Base-by-base conservation (phyloP, 2,888 invertebrate species). In the Nymphalis c-album region DNA sequence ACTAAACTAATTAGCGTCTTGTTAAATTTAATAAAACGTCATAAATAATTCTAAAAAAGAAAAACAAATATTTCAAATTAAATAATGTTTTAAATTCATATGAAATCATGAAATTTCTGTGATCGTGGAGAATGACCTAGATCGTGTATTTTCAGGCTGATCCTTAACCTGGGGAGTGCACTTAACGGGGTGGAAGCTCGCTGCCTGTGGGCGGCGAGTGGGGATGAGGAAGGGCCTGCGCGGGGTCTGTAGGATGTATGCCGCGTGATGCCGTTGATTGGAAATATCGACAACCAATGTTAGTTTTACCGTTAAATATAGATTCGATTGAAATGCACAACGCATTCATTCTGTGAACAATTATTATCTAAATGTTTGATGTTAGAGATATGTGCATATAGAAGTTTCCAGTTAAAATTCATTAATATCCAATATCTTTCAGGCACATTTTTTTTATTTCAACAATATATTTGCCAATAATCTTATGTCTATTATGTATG, bases 111-210 rank as follows among this genome's bases (percentile, higher is more conserved):
- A 46, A 45, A 53, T 13, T 55, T 60, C 31, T 26, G 35, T 22
- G 53, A 40, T 20, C 47, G 53, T 60, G 51, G 63, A 67, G 60
- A 53, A 67, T 70, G 70, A 70, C 70, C 70, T 70, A 60, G 53
- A 68, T 70, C 6, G 53, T n/a, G 31, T 60, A 65, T 68, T 68
- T 67, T 65, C 64, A 69, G 67, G 64, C 62, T 64, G 67, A 69
- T 69, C 71, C 71, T 71, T 69, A 71, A 71, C 71, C 71, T 67
- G 64, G 50, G 60, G 60, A 71, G 69, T 71, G 69, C 69, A 71
- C 71, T 71, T 48, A 48, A 60, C 61, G 22, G 68, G 70, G 67
- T 64, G 64, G 70, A 59, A 62, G 51, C 53, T 40, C 46, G 55
- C 8, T 20, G 55, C 8, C 55, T 55, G 26, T 26, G 68, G 31